Conservation (phyloP, 2,797 vertebrate genomes). For the Alouatta caraya region DNA sequence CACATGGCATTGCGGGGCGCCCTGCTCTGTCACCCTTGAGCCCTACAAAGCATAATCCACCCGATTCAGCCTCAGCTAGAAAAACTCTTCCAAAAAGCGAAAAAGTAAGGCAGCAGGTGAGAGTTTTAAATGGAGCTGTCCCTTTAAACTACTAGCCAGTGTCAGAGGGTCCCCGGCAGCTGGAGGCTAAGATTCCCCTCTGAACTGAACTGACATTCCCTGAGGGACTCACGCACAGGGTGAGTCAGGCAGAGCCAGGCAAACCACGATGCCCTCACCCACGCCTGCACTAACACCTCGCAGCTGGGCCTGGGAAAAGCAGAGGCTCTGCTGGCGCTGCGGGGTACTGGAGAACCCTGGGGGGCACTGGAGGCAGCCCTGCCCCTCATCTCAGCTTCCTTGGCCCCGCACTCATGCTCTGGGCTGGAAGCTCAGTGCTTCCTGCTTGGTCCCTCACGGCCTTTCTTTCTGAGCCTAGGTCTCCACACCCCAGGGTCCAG, state of each 20-base stretch:
- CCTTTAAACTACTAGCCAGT: conserved; percentile 44
- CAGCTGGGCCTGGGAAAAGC: neutral
- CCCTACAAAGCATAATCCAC: conserved; percentile 32
- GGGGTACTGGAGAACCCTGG: neutral
- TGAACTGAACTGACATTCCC: conserved; percentile 50
- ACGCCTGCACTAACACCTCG: rapidly evolving
- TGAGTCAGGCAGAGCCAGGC: conserved; percentile 16
- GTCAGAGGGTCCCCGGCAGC: neutral
- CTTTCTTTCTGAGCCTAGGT: neutral
- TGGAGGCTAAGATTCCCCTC: conserved; percentile 55
- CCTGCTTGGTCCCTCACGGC: neutral
- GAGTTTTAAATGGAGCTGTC: conserved; percentile 17
- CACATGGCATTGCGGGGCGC: neutral
- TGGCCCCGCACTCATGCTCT: neutral
- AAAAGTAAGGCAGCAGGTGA: conserved; percentile 52
- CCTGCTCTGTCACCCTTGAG: neutral
- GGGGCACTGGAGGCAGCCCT: neutral
- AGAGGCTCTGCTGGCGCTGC: neutral
- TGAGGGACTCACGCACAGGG: conserved; percentile 40
- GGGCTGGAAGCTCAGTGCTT: neutral
- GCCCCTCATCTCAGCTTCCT: neutral
- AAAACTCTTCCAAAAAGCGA: conserved; percentile 30
- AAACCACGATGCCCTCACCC: neutral
- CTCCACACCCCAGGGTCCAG: rapidly evolving
- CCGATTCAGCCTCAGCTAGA: conserved; percentile 36